Conservation (phyloP, 2,113 vertebrate species). For the Zosterops japonicus region DNA sequence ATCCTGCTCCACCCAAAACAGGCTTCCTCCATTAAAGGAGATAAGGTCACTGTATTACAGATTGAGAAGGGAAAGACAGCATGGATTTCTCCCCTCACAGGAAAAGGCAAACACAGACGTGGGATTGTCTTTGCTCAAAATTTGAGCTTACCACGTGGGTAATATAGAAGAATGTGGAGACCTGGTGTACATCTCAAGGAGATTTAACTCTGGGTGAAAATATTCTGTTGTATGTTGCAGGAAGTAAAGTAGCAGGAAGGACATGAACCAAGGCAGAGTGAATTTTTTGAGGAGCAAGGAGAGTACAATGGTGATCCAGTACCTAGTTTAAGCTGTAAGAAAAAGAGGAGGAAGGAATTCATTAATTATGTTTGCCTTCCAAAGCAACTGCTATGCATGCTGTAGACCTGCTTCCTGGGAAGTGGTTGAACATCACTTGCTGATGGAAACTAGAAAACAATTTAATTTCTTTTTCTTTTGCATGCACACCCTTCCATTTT, state of each 20-base stretch:
- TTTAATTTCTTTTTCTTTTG: background rate
- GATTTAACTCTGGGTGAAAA: background rate
- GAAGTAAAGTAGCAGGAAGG: background rate
- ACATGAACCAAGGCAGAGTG: background rate
- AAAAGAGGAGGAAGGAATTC: background rate
- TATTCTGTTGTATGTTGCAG: background rate
- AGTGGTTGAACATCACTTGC: background rate
- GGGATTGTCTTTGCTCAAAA: background rate
- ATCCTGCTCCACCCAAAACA: background rate
- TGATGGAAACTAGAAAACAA: background rate
- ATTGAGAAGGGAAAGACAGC: background rate
- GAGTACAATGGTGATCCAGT: fast-evolving
- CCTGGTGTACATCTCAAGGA: background rate
- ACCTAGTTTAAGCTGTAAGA: background rate
- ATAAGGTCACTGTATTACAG: background rate
- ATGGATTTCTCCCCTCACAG: background rate
- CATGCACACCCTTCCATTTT: background rate
- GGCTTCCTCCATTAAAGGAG: background rate
- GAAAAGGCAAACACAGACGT: background rate
- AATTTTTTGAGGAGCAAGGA: background rate
- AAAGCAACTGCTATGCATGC: background rate
- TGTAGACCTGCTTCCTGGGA: background rate
- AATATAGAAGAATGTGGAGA: background rate
- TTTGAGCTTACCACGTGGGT: background rate
- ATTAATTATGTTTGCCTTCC: background rate